A percentile compares a stretch with the other conserved stretches of the same genome.
These are phyloP conservation scores for Metacarcinus magister DNA, from an alignment of 2,888 invertebrate species.

Conservation along the genomic window DNA sequence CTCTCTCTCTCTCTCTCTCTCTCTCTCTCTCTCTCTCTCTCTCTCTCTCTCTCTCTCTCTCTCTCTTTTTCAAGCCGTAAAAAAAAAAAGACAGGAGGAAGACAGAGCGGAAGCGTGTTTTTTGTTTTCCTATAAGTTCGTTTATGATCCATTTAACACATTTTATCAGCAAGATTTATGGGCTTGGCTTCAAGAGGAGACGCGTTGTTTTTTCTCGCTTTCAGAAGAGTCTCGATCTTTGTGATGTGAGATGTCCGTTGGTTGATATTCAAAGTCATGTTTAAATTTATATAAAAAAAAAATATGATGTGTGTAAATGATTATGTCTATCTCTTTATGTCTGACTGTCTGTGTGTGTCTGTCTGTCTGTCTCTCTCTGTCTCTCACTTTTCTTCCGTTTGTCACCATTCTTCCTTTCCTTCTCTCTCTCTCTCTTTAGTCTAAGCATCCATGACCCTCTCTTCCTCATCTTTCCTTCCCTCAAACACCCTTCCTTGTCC, in stretches of 20 bases:
- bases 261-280: too few relatives aligned
- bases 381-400: background rate
- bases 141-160: too few relatives aligned
- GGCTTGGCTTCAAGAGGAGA: too few relatives aligned
- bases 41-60: constrained; percentile 34
- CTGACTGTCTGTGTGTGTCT: too few relatives aligned
- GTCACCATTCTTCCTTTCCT: background rate
- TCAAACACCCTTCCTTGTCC: background rate
- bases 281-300: too few relatives aligned
- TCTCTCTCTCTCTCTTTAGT: background rate
- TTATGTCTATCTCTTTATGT: too few relatives aligned
- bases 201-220: background rate
- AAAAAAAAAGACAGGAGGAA: background rate
- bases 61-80: background rate
- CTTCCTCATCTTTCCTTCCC: background rate
- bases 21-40: constrained; percentile 39
- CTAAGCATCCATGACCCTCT: background rate
- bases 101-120: background rate
- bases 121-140: background rate
- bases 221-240: background rate
- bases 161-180: too few relatives aligned
- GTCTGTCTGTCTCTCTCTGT: background rate
- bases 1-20: background rate
- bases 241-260: too few relatives aligned
- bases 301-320: too few relatives aligned